These are phyloP conservation scores for Colossoma macropomum DNA, from an alignment of 2,113 vertebrate species.

Conservation along the genomic window DNA sequence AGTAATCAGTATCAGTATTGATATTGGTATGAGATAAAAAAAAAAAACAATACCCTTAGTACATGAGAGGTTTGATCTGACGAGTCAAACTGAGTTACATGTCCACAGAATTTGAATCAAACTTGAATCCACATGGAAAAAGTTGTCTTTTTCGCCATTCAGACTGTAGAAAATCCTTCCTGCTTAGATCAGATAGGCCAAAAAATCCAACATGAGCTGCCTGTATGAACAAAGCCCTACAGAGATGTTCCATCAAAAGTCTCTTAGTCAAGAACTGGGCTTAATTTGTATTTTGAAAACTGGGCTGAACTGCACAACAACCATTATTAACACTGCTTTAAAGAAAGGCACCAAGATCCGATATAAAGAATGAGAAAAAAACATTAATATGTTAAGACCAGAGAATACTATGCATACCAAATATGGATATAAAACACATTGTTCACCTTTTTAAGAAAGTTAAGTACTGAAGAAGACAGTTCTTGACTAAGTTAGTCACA, in stretches of 20 bases:
- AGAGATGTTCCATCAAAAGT: not conserved
- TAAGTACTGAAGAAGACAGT: not conserved
- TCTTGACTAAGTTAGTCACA: conserved; percentile 23
- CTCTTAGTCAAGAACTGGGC: not conserved
- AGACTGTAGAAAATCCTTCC: too few species aligned
- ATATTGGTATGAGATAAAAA: too few species aligned
- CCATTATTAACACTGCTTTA: conserved; percentile 33
- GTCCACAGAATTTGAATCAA: too few species aligned
- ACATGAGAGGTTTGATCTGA: too few species aligned
- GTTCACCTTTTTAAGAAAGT: not conserved
- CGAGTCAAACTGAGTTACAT: too few species aligned
- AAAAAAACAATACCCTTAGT: too few species aligned
- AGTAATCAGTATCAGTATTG: too few species aligned
- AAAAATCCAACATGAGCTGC: not conserved
- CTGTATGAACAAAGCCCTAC: not conserved
- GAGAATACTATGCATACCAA: not conserved
- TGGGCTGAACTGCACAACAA: not conserved
- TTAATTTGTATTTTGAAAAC: not conserved
- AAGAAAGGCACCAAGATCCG: conserved; percentile 4
- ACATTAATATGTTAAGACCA: not conserved
- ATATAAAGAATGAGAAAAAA: not conserved
- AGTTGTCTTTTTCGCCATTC: too few species aligned
- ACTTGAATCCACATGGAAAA: too few species aligned
- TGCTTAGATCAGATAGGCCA: too few species aligned
- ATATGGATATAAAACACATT: not conserved